Evolutionary conservation across 2,797 vertebrate genomes (phyloP).

Genomic region (Mallotus villosus): DNA sequence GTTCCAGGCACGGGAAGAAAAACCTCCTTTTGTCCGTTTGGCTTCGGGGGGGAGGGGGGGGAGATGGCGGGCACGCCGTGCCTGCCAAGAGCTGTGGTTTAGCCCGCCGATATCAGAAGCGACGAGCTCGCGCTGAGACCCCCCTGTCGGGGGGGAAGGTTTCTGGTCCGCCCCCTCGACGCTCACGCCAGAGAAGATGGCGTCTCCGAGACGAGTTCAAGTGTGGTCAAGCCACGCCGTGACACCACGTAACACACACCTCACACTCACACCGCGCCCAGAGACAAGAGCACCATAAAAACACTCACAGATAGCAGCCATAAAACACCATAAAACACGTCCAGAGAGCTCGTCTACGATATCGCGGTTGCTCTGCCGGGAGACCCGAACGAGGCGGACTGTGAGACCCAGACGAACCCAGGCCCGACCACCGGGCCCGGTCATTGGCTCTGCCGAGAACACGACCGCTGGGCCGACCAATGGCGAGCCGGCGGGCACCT

Average conservation of each 20-base stretch:
- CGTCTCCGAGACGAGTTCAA: too few species aligned
- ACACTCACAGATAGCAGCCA: too few species aligned
- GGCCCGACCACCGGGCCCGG: background rate
- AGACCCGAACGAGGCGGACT: background rate
- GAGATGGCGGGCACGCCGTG: background rate
- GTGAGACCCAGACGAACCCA: background rate
- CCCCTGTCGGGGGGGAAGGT: background rate
- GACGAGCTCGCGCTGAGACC: slow-evolving; percentile 45
- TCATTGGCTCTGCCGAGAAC: background rate
- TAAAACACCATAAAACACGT: too few species aligned
- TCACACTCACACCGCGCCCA: too few species aligned
- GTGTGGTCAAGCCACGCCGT: too few species aligned
- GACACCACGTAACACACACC: too few species aligned
- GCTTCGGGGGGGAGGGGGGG: slow-evolving; percentile 7
- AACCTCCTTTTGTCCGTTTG: slow-evolving; percentile 25
- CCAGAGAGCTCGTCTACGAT: too few species aligned
- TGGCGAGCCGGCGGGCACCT: background rate
- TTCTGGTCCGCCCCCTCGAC: background rate
- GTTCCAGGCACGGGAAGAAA: slow-evolving; percentile 3
- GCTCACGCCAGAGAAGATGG: background rate
- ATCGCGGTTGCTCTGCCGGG: too few species aligned
- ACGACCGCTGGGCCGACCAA: background rate
- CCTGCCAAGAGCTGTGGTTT: slow-evolving; percentile 52
- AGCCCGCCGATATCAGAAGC: slow-evolving; percentile 47
- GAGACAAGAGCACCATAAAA: too few species aligned